A percentile compares a stretch with the other conserved stretches of the same genome.
These are phyloP conservation scores for Battus philenor DNA, from an alignment of 1,140 invertebrate genomes.

Conservation along the genomic window DNA sequence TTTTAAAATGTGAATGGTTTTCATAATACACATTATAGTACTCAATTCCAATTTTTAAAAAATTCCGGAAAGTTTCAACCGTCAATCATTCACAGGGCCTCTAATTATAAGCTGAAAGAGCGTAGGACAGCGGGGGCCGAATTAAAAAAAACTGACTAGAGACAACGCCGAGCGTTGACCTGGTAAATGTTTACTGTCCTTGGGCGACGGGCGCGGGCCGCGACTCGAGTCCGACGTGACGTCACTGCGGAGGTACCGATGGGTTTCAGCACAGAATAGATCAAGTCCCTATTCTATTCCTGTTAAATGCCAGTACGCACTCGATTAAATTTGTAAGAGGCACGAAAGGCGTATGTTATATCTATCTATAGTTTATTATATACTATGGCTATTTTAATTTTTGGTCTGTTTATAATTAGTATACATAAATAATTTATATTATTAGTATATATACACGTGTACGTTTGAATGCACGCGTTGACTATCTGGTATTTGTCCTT, in stretches of 20 bases:
- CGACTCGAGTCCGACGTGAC: slow-evolving; percentile 50
- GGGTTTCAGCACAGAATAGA: slow-evolving; percentile 58
- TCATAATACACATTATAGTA: background rate
- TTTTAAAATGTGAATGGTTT: too few species aligned
- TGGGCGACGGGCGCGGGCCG: slow-evolving; percentile 41
- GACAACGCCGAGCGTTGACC: slow-evolving; percentile 64
- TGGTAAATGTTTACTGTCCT: slow-evolving; percentile 71
- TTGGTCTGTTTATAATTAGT: too few species aligned
- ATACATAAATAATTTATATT: too few species aligned
- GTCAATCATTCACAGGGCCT: slow-evolving; percentile 30
- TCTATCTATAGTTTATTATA: too few species aligned
- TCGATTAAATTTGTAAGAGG: too few species aligned
- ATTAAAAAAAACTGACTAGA: slow-evolving; percentile 55
- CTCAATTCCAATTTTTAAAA: too few species aligned
- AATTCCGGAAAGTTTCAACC: too few species aligned
- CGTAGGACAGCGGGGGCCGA: slow-evolving; percentile 50
- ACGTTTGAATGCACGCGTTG: too few species aligned
- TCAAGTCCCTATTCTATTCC: slow-evolving; percentile 19
- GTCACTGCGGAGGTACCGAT: slow-evolving; percentile 63
- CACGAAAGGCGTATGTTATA: too few species aligned
- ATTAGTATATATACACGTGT: too few species aligned
- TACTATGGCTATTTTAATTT: too few species aligned
- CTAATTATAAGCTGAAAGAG: slow-evolving; percentile 21
- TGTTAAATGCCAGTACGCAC: background rate
- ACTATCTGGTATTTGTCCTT: too few species aligned